phyloP scores from a whole-genome alignment of 1,140 invertebrate species.

The Pygmarrhopalites habei region DNA sequence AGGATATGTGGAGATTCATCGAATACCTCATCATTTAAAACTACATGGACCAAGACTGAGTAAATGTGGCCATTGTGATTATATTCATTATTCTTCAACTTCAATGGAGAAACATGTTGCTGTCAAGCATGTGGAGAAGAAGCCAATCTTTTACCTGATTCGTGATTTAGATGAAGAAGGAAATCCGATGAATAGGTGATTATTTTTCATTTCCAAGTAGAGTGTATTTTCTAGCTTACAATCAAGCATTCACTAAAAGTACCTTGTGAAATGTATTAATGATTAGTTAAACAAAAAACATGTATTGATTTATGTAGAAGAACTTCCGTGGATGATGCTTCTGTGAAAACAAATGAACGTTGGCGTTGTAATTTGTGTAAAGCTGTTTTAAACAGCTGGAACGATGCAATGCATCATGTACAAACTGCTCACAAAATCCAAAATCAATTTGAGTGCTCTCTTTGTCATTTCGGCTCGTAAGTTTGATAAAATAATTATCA shows the following conservation, averaged over 20 bases:
- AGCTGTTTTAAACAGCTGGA: slow-evolving; percentile 53
- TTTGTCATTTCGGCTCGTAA: slow-evolving; percentile 55
- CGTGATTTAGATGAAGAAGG: slow-evolving; percentile 48
- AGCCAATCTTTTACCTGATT: slow-evolving; percentile 50
- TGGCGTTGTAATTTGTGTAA: slow-evolving; percentile 65
- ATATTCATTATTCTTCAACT: slow-evolving; percentile 50
- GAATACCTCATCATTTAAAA: slow-evolving; percentile 61
- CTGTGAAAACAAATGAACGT: slow-evolving; percentile 34
- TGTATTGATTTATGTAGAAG: slow-evolving; percentile 10
- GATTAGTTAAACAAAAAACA: no score
- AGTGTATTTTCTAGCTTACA: no score
- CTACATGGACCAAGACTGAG: slow-evolving; percentile 64
- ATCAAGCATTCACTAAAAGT: no score
- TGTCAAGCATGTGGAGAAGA: slow-evolving; percentile 54
- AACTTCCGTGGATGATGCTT: slow-evolving; percentile 2
- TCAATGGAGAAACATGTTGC: slow-evolving; percentile 57
- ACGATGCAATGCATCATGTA: slow-evolving; percentile 54
- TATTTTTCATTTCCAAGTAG: no score
- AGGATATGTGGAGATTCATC: no score
- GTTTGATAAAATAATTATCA: no score
- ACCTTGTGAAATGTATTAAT: no score
- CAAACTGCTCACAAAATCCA: slow-evolving; percentile 53
- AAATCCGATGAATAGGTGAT: slow-evolving; percentile 3
- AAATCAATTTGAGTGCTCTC: slow-evolving; percentile 58
- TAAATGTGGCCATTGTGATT: slow-evolving; percentile 59